phyloP scores from a whole-genome alignment of 1,140 invertebrate genomes.

The Bombus superbus region DNA sequence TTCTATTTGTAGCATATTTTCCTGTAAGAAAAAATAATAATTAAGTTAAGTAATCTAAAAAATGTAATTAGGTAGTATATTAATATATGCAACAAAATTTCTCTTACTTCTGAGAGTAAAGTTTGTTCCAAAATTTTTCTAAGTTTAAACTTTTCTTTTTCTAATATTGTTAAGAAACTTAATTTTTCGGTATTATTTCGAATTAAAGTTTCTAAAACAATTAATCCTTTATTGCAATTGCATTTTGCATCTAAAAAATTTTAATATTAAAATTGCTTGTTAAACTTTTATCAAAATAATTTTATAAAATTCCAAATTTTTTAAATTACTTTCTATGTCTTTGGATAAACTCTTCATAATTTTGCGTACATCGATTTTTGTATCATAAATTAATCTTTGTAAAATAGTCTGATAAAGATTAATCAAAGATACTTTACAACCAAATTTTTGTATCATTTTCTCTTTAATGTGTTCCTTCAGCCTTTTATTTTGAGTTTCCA shows the following conservation, averaged over 20 bases:
- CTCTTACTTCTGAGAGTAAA: conserved; percentile 67
- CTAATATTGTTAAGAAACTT: conserved; percentile 84
- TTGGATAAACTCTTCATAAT: conserved; percentile 78
- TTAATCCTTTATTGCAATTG: conserved; percentile 74
- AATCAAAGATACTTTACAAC: conserved; percentile 82
- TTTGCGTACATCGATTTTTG: conserved; percentile 81
- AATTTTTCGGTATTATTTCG: conserved; percentile 84
- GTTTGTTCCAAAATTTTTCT: conserved; percentile 73
- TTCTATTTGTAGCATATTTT: conserved; percentile 66
- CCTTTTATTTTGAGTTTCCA: conserved; percentile 82
- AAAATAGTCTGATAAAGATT: conserved; percentile 84
- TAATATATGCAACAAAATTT: conserved; percentile 5
- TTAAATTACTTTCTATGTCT: conserved; percentile 74
- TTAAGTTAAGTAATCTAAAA: not conserved
- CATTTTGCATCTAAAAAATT: conserved; percentile 70
- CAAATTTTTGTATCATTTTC: conserved; percentile 85
- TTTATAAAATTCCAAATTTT: not conserved
- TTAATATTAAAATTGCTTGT: not conserved
- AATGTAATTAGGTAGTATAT: conserved; percentile 2
- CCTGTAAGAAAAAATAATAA: conserved; percentile 51
- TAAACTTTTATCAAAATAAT: conserved; percentile 14
- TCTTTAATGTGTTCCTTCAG: conserved; percentile 82
- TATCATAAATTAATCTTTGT: conserved; percentile 82
- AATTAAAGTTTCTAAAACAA: conserved; percentile 79
- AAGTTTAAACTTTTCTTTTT: conserved; percentile 83